Evolutionary conservation across 2,888 invertebrate species (phyloP).

Genomic region (Galerucella pusilla): DNA sequence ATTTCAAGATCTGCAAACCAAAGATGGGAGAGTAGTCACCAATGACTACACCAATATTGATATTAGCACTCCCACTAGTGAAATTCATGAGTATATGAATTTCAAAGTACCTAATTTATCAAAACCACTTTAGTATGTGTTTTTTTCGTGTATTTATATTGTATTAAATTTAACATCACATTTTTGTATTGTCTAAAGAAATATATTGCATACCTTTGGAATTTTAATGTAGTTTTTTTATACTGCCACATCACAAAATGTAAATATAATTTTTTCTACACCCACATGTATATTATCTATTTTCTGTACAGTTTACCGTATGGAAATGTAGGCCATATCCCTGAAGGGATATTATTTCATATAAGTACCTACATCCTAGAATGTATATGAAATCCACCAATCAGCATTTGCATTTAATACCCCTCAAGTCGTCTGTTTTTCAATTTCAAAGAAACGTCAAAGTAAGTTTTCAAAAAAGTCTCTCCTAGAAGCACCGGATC

Average conservation of each 20-base stretch:
- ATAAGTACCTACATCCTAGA: too few species aligned
- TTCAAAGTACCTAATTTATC: conserved; percentile 51
- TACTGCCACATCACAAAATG: neutral
- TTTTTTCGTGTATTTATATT: neutral
- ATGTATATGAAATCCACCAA: too few species aligned
- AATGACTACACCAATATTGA: conserved; percentile 56
- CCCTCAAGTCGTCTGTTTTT: too few species aligned
- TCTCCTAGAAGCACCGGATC: too few species aligned
- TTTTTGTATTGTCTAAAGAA: conserved; percentile 12
- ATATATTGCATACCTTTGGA: conserved; percentile 5
- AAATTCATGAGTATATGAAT: conserved; percentile 59
- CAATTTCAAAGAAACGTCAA: too few species aligned
- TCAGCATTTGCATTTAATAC: too few species aligned
- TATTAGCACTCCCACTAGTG: conserved; percentile 33
- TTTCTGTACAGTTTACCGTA: too few species aligned
- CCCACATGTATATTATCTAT: too few species aligned
- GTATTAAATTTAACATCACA: conserved; percentile 11
- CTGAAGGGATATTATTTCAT: too few species aligned
- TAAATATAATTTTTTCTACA: neutral
- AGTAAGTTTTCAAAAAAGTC: too few species aligned
- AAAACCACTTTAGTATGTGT: conserved; percentile 13
- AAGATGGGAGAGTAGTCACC: conserved; percentile 29
- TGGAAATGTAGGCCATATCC: too few species aligned
- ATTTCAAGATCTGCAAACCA: conserved; percentile 35
- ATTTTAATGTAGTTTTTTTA: neutral